Conservation (phyloP, 2,113 vertebrate species). For the Malurus cyaneus region DNA sequence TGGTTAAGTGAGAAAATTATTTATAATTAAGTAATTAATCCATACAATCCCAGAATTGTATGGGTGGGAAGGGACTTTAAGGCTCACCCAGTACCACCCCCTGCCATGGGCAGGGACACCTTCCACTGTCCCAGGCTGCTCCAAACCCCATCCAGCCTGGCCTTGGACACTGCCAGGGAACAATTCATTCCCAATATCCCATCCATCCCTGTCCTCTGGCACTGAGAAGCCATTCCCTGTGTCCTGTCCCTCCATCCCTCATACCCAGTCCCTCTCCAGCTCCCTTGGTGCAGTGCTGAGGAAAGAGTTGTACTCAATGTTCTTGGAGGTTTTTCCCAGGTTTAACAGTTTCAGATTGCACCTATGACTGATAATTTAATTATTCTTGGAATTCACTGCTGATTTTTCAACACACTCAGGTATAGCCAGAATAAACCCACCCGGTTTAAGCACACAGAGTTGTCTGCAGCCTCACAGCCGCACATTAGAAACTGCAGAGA, state of each 20-base stretch:
- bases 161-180: rapidly evolving
- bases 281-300: neutral
- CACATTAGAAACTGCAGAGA: neutral
- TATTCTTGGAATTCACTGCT: neutral
- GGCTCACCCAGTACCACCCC: neutral
- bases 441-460: neutral
- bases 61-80: neutral
- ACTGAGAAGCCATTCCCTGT: neutral
- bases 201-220: neutral
- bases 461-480: neutral
- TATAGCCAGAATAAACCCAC: neutral
- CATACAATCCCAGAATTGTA: neutral
- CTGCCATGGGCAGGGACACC: neutral
- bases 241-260: neutral
- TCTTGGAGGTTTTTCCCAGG: neutral
- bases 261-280: neutral
- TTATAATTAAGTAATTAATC: too few relatives aligned
- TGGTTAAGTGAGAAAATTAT: too few relatives aligned
- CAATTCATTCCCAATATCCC: neutral
- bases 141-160: rapidly evolving
- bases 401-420: neutral
- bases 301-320: neutral
- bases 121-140: rapidly evolving
- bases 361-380: neutral
- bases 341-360: neutral